These are phyloP conservation scores for Labia minor DNA, from an alignment of 2,888 invertebrate genomes.

Conservation along the genomic window DNA sequence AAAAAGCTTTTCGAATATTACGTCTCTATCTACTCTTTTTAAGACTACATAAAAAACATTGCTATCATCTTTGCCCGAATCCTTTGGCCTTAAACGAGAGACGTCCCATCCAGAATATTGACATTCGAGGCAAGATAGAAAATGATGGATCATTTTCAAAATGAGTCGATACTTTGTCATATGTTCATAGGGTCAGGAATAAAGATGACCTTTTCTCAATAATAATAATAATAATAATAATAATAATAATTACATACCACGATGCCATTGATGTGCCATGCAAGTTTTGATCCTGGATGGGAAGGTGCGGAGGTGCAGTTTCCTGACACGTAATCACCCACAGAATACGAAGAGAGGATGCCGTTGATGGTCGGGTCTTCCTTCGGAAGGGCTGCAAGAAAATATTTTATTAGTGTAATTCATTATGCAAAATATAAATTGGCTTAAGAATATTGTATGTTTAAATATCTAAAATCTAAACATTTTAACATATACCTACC, in stretches of 20 bases:
- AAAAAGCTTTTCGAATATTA: no score
- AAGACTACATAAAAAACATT: no score
- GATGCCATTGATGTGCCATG: constrained; percentile 22
- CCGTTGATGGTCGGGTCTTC: constrained; percentile 21
- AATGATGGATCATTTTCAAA: background rate
- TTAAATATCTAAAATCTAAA: no score
- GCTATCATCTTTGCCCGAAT: no score
- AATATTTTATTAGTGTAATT: background rate
- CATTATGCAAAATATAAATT: no score
- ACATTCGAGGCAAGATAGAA: background rate
- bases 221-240: background rate
- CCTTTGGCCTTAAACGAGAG: background rate
- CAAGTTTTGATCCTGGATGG: constrained; percentile 18
- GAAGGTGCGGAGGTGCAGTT: constrained; percentile 22
- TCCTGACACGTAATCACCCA: constrained; percentile 20
- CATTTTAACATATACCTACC: no score
- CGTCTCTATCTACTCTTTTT: no score
- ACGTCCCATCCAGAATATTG: background rate
- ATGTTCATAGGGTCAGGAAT: background rate
- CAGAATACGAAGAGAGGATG: constrained; percentile 21
- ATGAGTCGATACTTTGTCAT: background rate
- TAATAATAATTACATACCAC: constrained; percentile 2
- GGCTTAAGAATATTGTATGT: no score
- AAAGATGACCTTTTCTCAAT: background rate
- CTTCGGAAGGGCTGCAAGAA: constrained; percentile 19